Percentiles rank a stretch among this genome's conserved stretches.
Evolutionary conservation across 2,797 vertebrate species (phyloP).

Genomic region (Poecilia picta): DNA sequence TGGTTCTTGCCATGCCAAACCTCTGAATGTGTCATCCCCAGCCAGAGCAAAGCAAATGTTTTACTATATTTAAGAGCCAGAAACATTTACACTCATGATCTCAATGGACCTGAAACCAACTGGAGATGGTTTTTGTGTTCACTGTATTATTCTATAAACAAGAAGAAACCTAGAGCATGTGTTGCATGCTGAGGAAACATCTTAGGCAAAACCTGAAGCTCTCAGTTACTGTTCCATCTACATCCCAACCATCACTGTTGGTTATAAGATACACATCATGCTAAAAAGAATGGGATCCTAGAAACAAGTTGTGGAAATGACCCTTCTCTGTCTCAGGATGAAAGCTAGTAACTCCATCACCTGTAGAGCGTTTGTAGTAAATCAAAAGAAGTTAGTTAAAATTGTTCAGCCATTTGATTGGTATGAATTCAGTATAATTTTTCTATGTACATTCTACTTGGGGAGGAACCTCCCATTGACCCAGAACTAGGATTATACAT

Average conservation of each 20-base stretch:
- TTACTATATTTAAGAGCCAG: neutral
- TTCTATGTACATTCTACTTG: neutral
- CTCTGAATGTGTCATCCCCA: neutral
- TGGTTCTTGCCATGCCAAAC: neutral
- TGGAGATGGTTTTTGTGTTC: neutral
- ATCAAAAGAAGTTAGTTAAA: neutral
- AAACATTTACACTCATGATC: neutral
- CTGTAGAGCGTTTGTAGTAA: neutral
- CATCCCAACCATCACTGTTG: neutral
- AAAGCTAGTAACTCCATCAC: neutral
- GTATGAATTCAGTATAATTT: neutral
- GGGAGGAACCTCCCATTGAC: neutral
- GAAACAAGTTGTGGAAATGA: neutral
- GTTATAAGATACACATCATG: neutral
- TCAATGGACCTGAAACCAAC: neutral
- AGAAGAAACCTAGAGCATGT: neutral
- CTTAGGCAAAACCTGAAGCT: neutral
- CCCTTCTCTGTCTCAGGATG: neutral
- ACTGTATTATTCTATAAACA: neutral
- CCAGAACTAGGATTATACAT: neutral
- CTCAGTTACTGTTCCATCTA: neutral
- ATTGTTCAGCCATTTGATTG: neutral
- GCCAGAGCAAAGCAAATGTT: neutral
- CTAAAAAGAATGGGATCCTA: neutral
- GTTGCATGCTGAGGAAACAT: neutral